These are phyloP conservation scores for Opisthocomus hoazin DNA, from an alignment of 2,113 vertebrate genomes.

Conservation along the genomic window DNA sequence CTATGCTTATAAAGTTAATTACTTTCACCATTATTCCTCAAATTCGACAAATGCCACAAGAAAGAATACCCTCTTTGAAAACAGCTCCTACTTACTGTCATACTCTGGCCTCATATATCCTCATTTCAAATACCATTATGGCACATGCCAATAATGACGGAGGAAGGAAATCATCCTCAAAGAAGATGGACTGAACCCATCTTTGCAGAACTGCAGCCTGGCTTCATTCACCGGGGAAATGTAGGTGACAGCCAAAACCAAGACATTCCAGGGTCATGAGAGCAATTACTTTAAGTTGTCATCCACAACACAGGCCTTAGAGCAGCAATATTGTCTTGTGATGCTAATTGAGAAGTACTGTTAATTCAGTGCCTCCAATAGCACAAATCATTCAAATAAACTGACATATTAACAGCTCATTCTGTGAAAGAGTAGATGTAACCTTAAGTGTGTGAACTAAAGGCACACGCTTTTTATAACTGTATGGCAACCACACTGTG, in stretches of 20 bases:
- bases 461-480: fast-evolving
- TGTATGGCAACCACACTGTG: not conserved
- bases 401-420: not conserved
- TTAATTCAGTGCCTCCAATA: not conserved
- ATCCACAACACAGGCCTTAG: not conserved
- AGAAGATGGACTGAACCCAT: not conserved
- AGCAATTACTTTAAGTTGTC: not conserved
- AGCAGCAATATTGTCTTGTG: not conserved
- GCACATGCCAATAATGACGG: not conserved
- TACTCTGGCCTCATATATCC: not conserved
- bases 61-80: not conserved
- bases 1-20: not conserved
- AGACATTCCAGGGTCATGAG: not conserved
- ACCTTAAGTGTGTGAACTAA: not conserved
- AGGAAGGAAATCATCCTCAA: not conserved
- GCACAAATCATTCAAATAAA: not conserved
- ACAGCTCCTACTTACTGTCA: not conserved
- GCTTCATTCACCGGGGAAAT: not conserved
- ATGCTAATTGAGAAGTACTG: not conserved
- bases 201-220: not conserved
- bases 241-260: not conserved
- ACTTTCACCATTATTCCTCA: not conserved
- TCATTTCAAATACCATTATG: not conserved
- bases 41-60: not conserved
- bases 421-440: not conserved